These are phyloP conservation scores for Dryoscopus gambensis DNA, from an alignment of 2,113 vertebrate species.

Conservation along the genomic window DNA sequence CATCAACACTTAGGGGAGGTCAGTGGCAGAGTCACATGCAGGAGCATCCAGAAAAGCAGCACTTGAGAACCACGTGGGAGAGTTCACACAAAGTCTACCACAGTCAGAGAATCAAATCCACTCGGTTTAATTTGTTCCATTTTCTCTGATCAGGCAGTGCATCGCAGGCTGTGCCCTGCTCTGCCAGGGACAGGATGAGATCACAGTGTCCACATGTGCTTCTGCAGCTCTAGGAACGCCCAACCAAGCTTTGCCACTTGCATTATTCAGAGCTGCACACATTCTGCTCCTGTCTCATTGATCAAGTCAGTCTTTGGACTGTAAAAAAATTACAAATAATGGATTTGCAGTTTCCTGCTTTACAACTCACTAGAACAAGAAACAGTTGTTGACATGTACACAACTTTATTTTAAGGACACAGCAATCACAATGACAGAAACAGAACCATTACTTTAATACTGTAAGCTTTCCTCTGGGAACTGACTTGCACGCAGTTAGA, in stretches of 20 bases:
- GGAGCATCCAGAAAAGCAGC: conserved; percentile 25
- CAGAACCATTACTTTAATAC: conserved; percentile 63
- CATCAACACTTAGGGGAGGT: not conserved
- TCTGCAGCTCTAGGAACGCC: not conserved
- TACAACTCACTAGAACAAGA: conserved; percentile 56
- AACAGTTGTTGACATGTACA: conserved; percentile 54
- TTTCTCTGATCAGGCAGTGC: not conserved
- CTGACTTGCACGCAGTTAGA: conserved; percentile 49
- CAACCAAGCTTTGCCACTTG: conserved; percentile 1
- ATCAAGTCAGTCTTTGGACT: conserved; percentile 18
- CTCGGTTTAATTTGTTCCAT: not conserved
- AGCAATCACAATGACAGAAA: conserved; percentile 68
- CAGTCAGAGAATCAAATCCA: not conserved
- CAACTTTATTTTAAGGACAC: conserved; percentile 77
- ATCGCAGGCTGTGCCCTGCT: not conserved
- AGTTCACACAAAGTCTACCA: conserved; percentile 18
- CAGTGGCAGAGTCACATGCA: conserved; percentile 28
- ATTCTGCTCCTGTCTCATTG: not conserved
- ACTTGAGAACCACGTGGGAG: not conserved
- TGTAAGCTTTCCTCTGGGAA: conserved; percentile 67
- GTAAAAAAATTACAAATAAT: conserved; percentile 7
- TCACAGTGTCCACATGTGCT: not conserved
- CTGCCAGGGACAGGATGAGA: not conserved
- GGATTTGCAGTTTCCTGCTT: not conserved
- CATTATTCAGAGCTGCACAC: conserved; percentile 1